Conservation (phyloP, 2,797 vertebrate species). For the Amblyopsis hoosieri region DNA sequence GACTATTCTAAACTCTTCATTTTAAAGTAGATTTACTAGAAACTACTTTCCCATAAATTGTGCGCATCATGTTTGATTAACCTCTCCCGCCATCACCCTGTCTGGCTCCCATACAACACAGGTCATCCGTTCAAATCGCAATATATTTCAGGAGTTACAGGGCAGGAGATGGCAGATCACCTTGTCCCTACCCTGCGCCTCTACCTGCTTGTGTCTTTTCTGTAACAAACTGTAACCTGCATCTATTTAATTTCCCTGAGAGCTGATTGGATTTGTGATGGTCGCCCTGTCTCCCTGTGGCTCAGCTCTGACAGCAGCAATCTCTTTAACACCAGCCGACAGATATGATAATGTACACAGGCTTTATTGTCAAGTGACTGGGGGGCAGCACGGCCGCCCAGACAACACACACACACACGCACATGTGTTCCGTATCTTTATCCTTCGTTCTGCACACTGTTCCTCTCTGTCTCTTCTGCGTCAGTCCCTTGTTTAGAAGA, state of each 20-base stretch:
- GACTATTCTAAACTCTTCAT: too few species aligned
- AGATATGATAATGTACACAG: slow-evolving; percentile 77
- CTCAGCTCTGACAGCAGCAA: slow-evolving; percentile 61
- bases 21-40: too few species aligned
- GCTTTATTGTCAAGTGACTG: slow-evolving; percentile 75
- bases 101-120: slow-evolving; percentile 29
- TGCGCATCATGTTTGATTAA: slow-evolving; percentile 44
- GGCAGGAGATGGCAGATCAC: slow-evolving; percentile 57
- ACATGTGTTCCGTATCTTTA: slow-evolving; percentile 14
- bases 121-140: slow-evolving; percentile 63
- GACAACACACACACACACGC: neutral
- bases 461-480: slow-evolving; percentile 22
- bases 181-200: slow-evolving; percentile 26
- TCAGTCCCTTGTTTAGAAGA: slow-evolving; percentile 32
- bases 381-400: slow-evolving; percentile 38
- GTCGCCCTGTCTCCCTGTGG: slow-evolving; percentile 48
- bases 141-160: slow-evolving; percentile 58
- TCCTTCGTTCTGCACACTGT: slow-evolving; percentile 13
- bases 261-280: slow-evolving; percentile 80
- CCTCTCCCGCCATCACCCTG: slow-evolving; percentile 20
- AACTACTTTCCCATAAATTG: slow-evolving; percentile 24
- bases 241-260: slow-evolving; percentile 76
- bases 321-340: slow-evolving; percentile 72
- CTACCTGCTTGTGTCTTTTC: slow-evolving; percentile 49
- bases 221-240: slow-evolving; percentile 64